phyloP scores from a whole-genome alignment of 2,113 vertebrate species.

The Fulmarus glacialis region DNA sequence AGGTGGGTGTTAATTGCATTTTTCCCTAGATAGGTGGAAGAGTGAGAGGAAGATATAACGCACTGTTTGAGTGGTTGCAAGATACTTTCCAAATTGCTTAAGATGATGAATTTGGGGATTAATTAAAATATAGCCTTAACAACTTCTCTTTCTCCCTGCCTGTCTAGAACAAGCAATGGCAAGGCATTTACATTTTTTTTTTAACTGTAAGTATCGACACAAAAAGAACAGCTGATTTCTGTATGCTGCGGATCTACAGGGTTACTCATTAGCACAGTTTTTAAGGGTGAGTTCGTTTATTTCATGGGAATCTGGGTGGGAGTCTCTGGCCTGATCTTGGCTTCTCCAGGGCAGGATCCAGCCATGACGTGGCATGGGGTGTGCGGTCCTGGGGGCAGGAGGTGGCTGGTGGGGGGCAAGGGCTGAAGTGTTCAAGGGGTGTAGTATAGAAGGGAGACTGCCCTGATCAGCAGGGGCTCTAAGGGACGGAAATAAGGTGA shows the following conservation, averaged over 20 bases:
- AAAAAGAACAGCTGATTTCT: not conserved
- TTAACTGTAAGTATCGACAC: not conserved
- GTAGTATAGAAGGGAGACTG: not conserved
- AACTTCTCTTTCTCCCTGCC: not conserved
- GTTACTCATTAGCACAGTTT: not conserved
- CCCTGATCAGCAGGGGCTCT: not conserved
- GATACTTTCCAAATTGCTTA: not conserved
- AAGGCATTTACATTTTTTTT: not conserved
- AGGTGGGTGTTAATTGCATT: not conserved
- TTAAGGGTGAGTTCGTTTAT: not conserved
- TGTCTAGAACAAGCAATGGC: not conserved
- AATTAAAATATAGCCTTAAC: not conserved
- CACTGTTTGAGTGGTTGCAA: not conserved
- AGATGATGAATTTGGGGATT: not conserved
- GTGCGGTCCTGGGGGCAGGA: not conserved
- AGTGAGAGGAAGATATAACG: not conserved
- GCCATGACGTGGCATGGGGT: not conserved
- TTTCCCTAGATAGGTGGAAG: not conserved
- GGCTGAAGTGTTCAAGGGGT: not conserved
- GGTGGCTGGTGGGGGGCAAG: not conserved
- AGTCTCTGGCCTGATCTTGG: not conserved
- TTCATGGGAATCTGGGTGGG: not conserved
- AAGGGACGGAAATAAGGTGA: not conserved
- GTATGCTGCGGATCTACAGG: not conserved
- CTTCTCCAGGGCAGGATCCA: not conserved